These are phyloP conservation scores for Ardeotis arabs DNA, from an alignment of 2,113 vertebrate species.

Conservation along the genomic window DNA sequence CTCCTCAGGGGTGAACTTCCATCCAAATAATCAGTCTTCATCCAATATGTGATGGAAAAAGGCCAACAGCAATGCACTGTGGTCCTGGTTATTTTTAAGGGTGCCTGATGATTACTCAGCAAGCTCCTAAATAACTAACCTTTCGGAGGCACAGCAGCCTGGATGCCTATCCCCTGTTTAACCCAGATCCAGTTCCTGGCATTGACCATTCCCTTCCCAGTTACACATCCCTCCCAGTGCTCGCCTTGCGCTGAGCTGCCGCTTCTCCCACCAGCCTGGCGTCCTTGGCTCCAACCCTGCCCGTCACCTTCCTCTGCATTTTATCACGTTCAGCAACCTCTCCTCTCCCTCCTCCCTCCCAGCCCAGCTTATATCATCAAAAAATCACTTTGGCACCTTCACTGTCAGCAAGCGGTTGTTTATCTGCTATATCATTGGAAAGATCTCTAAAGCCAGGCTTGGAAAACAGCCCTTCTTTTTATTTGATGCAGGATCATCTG, in stretches of 20 bases:
- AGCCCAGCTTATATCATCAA: slow-evolving; percentile 64
- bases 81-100: not conserved
- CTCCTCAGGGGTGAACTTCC: not conserved
- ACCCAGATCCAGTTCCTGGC: not conserved
- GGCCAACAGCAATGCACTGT: not conserved
- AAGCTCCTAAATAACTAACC: not conserved
- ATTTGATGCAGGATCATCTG: slow-evolving; percentile 72
- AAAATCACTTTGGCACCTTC: slow-evolving; percentile 69
- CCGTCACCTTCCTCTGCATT: not conserved
- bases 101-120: not conserved
- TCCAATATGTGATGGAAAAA: not conserved
- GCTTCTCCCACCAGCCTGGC: not conserved
- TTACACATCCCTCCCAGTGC: not conserved
- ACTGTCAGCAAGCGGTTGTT: slow-evolving; percentile 66
- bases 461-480: slow-evolving; percentile 65
- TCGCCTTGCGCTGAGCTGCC: not conserved
- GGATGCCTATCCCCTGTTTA: not conserved
- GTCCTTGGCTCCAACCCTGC: slow-evolving; percentile 34
- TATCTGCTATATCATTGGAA: slow-evolving; percentile 58
- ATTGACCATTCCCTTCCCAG: not conserved
- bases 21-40: not conserved
- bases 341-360: slow-evolving; percentile 21
- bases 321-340: slow-evolving; percentile 52
- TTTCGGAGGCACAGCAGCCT: not conserved
- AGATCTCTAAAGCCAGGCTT: slow-evolving; percentile 70